Evolutionary conservation across 2,113 vertebrate species (phyloP), one percentile per base, ranked within the genome.

Genomic region (Gnathonemus longibarbis): DNA sequence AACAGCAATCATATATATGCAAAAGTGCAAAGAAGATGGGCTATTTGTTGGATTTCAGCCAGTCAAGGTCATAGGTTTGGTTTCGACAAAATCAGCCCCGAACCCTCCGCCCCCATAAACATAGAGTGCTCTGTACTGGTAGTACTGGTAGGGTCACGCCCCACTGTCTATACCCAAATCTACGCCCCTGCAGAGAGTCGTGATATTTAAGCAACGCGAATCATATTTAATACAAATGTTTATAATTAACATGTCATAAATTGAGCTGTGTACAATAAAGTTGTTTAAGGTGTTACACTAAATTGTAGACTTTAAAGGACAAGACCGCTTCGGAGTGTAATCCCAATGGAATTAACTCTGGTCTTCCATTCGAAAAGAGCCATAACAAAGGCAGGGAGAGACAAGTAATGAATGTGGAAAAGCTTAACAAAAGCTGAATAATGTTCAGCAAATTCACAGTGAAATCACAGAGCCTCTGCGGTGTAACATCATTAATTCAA

Each of bases 331-430:
- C 24, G 3, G 21, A 84, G 21, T 84, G 21, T 84, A 45, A 42
- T 48, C 45, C 21, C 62, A 70, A 11, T 84, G 45, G 45, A 84
- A 45, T 84, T 84, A 84, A 48, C 39, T 46, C 7, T 84, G 42
- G 83, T 84, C 19, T 50, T 50, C 31, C 21, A 49, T 88, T 88
- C 19, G 11, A 84, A 53, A 48, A 24, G 39, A 45, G 87, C 27
- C 53, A 45, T 50, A 58, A 88, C 85, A 84, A 74, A 48, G 50
- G 66, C 45, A 56, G 42, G 50, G 15, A 46, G 46, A 19, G 21
- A 50, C 49, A 56, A 50, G 89, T 17, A 42, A 35, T 80, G 8
- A 84, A 49, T 31, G 39, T n/a, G 86, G 62, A 91, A 89, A 91
- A 66, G 56, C 8, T 31, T 21, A 50, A 62, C 52, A 89, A 49